Percentiles rank a stretch among this genome's conserved stretches.
These are phyloP conservation scores for Drosophila maculinotata DNA, from an alignment of 2,888 invertebrate species.

Conservation along the genomic window DNA sequence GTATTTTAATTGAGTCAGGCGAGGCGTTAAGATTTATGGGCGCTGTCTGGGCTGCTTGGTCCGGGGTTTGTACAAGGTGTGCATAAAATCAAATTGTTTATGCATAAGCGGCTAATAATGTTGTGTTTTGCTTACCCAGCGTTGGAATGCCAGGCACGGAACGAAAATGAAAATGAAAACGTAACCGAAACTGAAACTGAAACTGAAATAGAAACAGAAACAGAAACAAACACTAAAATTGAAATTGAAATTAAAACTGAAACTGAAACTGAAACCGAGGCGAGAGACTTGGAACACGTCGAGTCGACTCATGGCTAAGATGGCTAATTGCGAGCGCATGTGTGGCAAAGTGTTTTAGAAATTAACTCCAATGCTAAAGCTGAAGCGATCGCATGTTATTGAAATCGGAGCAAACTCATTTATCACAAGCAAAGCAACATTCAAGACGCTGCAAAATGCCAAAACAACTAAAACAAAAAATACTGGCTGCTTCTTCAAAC, in stretches of 20 bases:
- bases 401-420: conserved; percentile 76
- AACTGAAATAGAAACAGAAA: too few relatives aligned
- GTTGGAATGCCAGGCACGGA: conserved; percentile 68
- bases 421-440: conserved; percentile 58
- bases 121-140: conserved; percentile 38
- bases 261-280: conserved; percentile 11
- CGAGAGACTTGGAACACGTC: conserved; percentile 13
- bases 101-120: conserved; percentile 62
- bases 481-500: conserved; percentile 23
- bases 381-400: conserved; percentile 64
- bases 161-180: conserved; percentile 35
- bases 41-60: conserved; percentile 44
- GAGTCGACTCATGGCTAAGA: conserved; percentile 66
- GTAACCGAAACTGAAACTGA: too few relatives aligned
- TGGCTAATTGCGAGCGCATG: conserved; percentile 72
- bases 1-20: conserved; percentile 52
- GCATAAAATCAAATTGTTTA: conserved; percentile 67
- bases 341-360: conserved; percentile 53
- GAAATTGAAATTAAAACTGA: too few relatives aligned
- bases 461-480: conserved; percentile 9
- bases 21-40: conserved; percentile 65
- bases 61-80: conserved; percentile 43
- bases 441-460: conserved; percentile 18
- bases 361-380: conserved; percentile 70
- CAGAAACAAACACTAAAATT: too few relatives aligned